Percentiles rank a stretch among this genome's conserved stretches.
Evolutionary conservation across 2,113 vertebrate species (phyloP).

Genomic region (Apeltes quadracus): DNA sequence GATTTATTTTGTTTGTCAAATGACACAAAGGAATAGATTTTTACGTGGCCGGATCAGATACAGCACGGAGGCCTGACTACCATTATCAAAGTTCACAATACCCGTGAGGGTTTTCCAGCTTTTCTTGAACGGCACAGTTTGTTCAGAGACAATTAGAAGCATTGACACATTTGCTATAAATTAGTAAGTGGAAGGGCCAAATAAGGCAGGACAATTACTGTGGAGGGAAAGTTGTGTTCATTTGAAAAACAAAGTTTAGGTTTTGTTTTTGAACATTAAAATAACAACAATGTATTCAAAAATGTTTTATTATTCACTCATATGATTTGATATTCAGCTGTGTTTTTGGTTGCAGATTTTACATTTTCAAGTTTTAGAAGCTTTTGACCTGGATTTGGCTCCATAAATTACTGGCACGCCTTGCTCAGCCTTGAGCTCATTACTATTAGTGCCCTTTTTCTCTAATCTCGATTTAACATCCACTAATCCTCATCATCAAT

Average conservation of each 20-base stretch:
- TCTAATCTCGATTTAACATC: neutral
- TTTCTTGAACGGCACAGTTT: neutral
- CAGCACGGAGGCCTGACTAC: neutral
- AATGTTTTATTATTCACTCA: too few relatives aligned
- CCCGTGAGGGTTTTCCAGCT: neutral
- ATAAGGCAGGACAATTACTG: neutral
- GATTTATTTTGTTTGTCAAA: neutral
- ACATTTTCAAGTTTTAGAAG: too few relatives aligned
- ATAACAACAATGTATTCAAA: too few relatives aligned
- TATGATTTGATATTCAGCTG: too few relatives aligned
- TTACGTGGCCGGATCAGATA: neutral
- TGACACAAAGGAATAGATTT: neutral
- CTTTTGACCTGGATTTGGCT: too few relatives aligned
- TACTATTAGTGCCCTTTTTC: neutral
- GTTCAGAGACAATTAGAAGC: neutral
- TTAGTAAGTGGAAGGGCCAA: neutral
- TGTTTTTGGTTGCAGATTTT: too few relatives aligned
- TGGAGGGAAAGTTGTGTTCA: too few relatives aligned
- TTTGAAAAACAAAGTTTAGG: too few relatives aligned
- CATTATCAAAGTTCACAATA: neutral
- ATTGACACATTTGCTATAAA: neutral
- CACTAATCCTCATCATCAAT: slow-evolving; percentile 4
- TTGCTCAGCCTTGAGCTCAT: neutral
- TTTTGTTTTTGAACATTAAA: too few relatives aligned
- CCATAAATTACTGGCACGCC: too few relatives aligned